Base-by-base conservation (phyloP, 2,888 invertebrate species). In the Tridacna crocea region DNA sequence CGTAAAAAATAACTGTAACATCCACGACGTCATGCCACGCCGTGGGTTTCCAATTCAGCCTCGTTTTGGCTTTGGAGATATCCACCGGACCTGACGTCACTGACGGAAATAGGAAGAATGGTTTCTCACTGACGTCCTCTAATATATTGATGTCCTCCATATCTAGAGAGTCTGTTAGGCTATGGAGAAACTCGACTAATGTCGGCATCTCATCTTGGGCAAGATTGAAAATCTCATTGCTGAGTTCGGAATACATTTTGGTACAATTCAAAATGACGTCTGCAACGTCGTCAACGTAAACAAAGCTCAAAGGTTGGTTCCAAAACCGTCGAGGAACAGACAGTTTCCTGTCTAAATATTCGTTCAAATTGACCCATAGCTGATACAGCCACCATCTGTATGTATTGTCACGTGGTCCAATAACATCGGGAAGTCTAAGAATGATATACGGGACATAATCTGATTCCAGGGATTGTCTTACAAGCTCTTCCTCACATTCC, bases 311-410 rank as follows among this genome's bases (percentile, higher is more conserved):
- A 51, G 91, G 90, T 46, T 93, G 89, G 65, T 91, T 88, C 60
- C 87, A 86, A 17, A 93, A 87, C 47, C 88, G 88, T 24, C 88
- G 79, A 0, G 95, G 94, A 27, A 95, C 88, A 19, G 88, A 87
- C 19, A 94, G 85, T 13, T 92, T 92, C 36, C 88, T 84, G 47
- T 92, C 89, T 13, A 93, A 88, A 75, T 90, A 85, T 10, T 89
- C 81, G 48, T 89, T 87, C 63, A 94, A 90, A 82, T 92, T 90
- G 55, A 95, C 88, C 95, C 95, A 95, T 82, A 95, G 81, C 81
- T 95, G 95, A 87, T 95, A 95, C 4, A 94, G 91, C 95, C 95
- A 95, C 93, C 93, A 95, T 12, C 95, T 88, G 77, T 94, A 92
- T 0, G 95, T 95, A 27, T 93, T 95, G 87, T 95, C 95, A 46